phyloP scores from a whole-genome alignment of 2,113 vertebrate genomes.

The Epinephelus lanceolatus region DNA sequence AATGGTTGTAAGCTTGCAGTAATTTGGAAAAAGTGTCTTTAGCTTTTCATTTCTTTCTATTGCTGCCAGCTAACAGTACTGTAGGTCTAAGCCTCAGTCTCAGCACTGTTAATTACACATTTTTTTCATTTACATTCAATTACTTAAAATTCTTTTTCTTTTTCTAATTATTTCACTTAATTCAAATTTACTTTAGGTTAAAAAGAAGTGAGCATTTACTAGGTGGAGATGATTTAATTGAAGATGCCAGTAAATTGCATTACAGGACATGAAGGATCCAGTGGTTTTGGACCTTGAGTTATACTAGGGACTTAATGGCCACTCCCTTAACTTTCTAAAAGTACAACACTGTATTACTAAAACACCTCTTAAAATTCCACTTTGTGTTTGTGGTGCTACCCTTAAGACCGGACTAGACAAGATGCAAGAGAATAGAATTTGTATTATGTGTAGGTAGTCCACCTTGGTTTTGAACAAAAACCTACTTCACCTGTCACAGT shows the following conservation, averaged over 20 bases:
- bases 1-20: neutral
- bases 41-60: neutral
- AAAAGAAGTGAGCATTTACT: neutral
- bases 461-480: too few relatives aligned
- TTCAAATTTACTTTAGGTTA: neutral
- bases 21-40: conserved; percentile 14
- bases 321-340: neutral
- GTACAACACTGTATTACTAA: neutral
- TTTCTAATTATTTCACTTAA: neutral
- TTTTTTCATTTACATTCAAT: neutral
- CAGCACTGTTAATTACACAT: neutral
- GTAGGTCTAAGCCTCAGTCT: neutral
- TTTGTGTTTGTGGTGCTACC: neutral
- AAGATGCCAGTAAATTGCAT: neutral
- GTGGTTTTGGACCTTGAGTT: neutral
- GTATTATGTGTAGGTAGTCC: neutral
- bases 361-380: neutral
- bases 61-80: conserved; percentile 1
- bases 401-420: neutral
- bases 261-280: neutral
- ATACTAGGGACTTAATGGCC: too few relatives aligned
- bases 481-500: neutral
- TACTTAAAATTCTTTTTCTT: neutral
- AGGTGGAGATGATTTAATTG: neutral
- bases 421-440: neutral